Evolutionary conservation across 2,888 invertebrate genomes (phyloP).

Genomic region (Tolmerus cingulatus): DNA sequence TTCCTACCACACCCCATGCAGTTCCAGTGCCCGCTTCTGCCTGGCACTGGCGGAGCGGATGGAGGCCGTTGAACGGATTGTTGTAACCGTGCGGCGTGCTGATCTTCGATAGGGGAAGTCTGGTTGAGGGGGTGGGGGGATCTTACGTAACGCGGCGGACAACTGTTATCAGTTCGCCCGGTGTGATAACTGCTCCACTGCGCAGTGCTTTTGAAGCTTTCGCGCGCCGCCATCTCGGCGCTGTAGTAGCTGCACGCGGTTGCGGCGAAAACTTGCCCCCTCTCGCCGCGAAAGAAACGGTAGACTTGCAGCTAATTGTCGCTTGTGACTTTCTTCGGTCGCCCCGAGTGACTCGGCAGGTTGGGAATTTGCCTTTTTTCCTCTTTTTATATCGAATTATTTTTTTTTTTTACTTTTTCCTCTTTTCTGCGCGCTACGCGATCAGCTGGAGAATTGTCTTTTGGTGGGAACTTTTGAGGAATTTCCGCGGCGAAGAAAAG

Average conservation of each 20-base stretch:
- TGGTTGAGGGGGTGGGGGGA: too few relatives aligned
- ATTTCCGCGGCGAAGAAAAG: conserved; percentile 10
- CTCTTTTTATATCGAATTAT: background rate
- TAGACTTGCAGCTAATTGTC: conserved; percentile 6
- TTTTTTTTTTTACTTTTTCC: background rate
- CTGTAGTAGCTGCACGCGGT: background rate
- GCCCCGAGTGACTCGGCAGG: background rate
- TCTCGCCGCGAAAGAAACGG: background rate
- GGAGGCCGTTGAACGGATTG: conserved; percentile 18
- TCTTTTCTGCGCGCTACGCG: background rate
- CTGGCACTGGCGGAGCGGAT: conserved; percentile 3
- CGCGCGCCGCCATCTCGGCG: background rate
- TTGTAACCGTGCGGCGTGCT: background rate
- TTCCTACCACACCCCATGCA: background rate
- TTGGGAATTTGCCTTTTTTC: background rate
- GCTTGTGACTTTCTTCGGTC: background rate
- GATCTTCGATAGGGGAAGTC: too few relatives aligned
- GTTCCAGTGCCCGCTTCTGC: conserved; percentile 1
- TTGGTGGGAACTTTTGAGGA: background rate
- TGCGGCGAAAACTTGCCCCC: background rate
- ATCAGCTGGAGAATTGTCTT: conserved; percentile 8
- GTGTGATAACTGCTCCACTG: background rate
- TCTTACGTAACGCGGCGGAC: background rate
- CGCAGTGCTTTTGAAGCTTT: background rate
- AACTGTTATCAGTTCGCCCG: conserved; percentile 11